Evolutionary conservation across 2,888 invertebrate genomes (phyloP).

Genomic region (Holacanthella duospinosa): DNA sequence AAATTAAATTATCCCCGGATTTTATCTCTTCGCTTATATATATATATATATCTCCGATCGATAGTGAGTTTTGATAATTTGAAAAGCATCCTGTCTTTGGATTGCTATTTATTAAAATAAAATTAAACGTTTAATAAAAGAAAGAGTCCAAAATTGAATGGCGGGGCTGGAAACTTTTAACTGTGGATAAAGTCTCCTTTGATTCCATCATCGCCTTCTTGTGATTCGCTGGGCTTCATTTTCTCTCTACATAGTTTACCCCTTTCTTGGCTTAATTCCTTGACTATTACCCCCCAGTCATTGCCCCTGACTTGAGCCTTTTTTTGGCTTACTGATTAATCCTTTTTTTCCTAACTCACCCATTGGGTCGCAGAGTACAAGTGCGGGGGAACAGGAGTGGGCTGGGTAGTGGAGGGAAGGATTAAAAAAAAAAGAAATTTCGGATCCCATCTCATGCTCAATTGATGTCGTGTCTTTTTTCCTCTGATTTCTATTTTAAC

Average conservation of each 20-base stretch:
- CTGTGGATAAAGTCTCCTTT: not conserved
- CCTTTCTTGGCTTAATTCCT: not conserved
- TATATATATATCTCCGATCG: not conserved
- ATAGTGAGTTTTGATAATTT: not conserved
- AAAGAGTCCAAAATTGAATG: too few species aligned
- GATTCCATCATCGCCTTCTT: not conserved
- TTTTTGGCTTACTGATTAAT: too few species aligned
- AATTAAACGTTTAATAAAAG: too few species aligned
- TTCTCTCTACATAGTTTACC: not conserved
- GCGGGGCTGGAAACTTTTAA: too few species aligned
- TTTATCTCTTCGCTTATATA: not conserved
- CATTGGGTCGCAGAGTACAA: not conserved
- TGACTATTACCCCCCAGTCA: too few species aligned
- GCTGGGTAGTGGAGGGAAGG: slow-evolving; percentile 4
- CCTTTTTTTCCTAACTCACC: not conserved
- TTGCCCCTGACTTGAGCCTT: too few species aligned
- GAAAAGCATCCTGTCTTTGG: too few species aligned
- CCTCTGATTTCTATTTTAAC: slow-evolving; percentile 38
- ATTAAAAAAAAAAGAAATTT: too few species aligned
- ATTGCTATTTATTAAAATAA: too few species aligned
- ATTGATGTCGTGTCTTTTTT: slow-evolving; percentile 35
- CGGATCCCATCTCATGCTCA: too few species aligned
- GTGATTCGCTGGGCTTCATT: not conserved
- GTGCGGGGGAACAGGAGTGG: not conserved
- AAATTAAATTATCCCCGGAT: not conserved